phyloP scores from a whole-genome alignment of 1,140 invertebrate species.

The Drosophila sp. region DNA sequence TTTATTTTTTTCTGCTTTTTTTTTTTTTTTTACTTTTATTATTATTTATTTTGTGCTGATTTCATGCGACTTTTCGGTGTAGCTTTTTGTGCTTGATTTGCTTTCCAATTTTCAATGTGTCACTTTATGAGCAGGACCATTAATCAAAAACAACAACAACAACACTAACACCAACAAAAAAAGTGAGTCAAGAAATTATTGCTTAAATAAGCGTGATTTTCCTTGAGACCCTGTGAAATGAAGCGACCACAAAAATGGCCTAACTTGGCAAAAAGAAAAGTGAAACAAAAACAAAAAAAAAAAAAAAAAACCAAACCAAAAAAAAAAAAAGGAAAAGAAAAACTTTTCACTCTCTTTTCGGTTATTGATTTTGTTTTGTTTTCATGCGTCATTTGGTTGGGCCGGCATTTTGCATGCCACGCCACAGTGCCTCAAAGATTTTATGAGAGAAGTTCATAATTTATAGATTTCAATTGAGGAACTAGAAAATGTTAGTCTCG shows the following conservation, averaged over 20 bases:
- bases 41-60: conserved; percentile 67
- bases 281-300: conserved; percentile 18
- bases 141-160: conserved; percentile 72
- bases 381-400: conserved; percentile 69
- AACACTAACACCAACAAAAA: conserved; percentile 31
- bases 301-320: conserved; percentile 22
- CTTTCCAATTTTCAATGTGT: conserved; percentile 81
- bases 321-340: conserved; percentile 24
- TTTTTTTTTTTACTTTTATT: conserved; percentile 47
- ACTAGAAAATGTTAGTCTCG: neutral
- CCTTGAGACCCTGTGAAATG: conserved; percentile 56
- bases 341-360: conserved; percentile 26
- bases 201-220: conserved; percentile 77
- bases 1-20: conserved; percentile 49
- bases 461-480: conserved; percentile 44
- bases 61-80: conserved; percentile 72
- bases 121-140: conserved; percentile 78
- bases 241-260: conserved; percentile 68
- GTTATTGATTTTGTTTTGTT: conserved; percentile 68
- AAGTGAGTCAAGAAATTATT: conserved; percentile 73
- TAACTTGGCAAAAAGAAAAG: conserved; percentile 50
- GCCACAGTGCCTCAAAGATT: conserved; percentile 27
- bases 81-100: conserved; percentile 78
- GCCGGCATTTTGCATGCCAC: conserved; percentile 59
- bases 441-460: conserved; percentile 46